Base-by-base conservation (phyloP, 2,113 vertebrate species). In the Perca schrenkii region DNA sequence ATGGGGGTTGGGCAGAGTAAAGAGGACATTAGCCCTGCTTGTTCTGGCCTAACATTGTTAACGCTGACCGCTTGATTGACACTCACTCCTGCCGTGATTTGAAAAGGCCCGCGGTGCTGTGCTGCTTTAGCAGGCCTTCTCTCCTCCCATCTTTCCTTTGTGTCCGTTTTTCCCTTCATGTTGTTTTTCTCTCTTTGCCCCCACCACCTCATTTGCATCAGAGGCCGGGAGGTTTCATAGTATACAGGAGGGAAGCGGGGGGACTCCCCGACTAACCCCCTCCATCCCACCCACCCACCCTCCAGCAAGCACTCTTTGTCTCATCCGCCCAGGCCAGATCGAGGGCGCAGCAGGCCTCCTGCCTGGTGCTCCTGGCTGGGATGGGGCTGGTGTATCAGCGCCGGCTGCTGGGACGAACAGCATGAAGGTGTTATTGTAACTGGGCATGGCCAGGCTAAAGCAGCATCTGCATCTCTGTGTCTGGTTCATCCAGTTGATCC, bases 151-250 rank as follows among this genome's bases (percentile, higher is more conserved):
- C 60, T 73, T 63, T 88, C 85, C 69, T 93, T 91, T 90, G 85
- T 91, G 80, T 92, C 86, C 58, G 2, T 80, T 84, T 86, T 84
- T 77, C 84, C 71, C 84, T 86, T 87, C 86, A 91, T 92, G 90
- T 92, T 92, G 80, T 92, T 89, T 90, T 87, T 91, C 80, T 83
- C 70, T 68, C 75, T 86, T 79, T 91, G 79, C 89, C 75, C 86
- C 82, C 82, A 31, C 80, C 70, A 68, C 63, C 92, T 94, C 93
- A 97, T 98, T 97, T 97, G 97, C 97, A 97, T 98, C 79, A 83
- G 87, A 84, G 89, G 93, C 80, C 95, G 94, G 96, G 95, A 96
- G 95, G 75, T 94, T 93, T 88, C 91, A 94, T 90, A 95, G 94
- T 94, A 96, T 91, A 94, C 91, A 93, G 93, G 95, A 95, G 90